Conservation (phyloP, 1,140 invertebrate species). For the Lysiphlebus fabarum region DNA sequence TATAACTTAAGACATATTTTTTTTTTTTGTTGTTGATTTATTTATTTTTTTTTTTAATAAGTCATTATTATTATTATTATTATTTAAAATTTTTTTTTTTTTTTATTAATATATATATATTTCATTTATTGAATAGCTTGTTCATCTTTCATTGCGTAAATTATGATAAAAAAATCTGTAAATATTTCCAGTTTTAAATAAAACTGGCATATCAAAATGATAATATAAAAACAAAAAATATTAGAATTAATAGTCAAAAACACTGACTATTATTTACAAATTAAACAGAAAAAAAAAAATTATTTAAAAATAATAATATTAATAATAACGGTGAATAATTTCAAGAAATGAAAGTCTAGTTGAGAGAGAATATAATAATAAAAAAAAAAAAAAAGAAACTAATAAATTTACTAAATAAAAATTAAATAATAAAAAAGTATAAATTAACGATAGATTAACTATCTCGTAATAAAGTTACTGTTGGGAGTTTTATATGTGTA, state of each 20-base stretch:
- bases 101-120: conserved; percentile 4
- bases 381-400: conserved; percentile 25
- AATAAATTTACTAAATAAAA: neutral
- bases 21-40: conserved; percentile 28
- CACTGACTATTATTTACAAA: too few species aligned
- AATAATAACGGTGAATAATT: conserved; percentile 18
- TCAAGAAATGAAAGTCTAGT: conserved; percentile 12
- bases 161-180: conserved; percentile 18
- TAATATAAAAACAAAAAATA: conserved; percentile 26
- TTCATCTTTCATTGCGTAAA: conserved; percentile 16
- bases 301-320: neutral
- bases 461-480: conserved; percentile 24
- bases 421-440: neutral
- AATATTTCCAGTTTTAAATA: conserved; percentile 14
- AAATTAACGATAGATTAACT: conserved; percentile 21
- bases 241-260: too few species aligned
- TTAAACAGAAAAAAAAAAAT: conserved; percentile 8
- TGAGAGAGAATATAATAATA: conserved; percentile 26
- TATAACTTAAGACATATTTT: conserved; percentile 44
- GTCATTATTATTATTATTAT: conserved; percentile 17
- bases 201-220: conserved; percentile 25
- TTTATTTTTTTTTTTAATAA: conserved; percentile 9
- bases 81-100: conserved; percentile 24
- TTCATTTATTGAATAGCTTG: conserved; percentile 9
- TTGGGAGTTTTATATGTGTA: conserved; percentile 42